A percentile compares a stretch with the other conserved stretches of the same genome.
Evolutionary conservation across 1,140 invertebrate genomes (phyloP).

Genomic region (Semibalanus balanoides): DNA sequence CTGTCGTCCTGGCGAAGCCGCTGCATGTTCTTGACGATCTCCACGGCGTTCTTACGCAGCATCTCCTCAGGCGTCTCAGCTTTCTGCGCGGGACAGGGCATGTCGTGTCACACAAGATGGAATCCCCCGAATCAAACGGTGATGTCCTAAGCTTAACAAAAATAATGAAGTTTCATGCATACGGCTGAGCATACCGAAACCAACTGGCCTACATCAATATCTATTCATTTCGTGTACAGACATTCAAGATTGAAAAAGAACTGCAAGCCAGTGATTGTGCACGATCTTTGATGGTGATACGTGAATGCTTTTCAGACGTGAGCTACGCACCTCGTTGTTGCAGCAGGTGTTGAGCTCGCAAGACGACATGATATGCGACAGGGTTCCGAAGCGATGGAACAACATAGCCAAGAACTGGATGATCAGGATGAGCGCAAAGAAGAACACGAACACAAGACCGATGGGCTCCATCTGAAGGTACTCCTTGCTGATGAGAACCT

Average conservation of each 20-base stretch:
- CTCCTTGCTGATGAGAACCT: conserved; percentile 55
- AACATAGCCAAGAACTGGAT: conserved; percentile 97
- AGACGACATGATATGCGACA: conserved; percentile 92
- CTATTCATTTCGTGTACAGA: too few relatives aligned
- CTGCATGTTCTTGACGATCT: conserved; percentile 83
- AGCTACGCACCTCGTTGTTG: conserved; percentile 17
- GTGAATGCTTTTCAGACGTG: too few relatives aligned
- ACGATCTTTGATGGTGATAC: too few relatives aligned
- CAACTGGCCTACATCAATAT: too few relatives aligned
- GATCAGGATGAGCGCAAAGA: conserved; percentile 88
- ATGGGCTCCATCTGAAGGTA: conserved; percentile 73
- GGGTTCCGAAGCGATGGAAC: conserved; percentile 95
- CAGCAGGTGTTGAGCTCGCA: conserved; percentile 76
- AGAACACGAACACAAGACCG: conserved; percentile 92
- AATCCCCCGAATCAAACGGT: too few relatives aligned
- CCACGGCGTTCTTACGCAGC: conserved; percentile 77
- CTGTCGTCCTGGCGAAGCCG: conserved; percentile 63
- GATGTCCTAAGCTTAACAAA: too few relatives aligned
- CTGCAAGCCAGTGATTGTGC: too few relatives aligned
- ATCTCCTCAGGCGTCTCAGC: conserved; percentile 46
- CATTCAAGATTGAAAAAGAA: too few relatives aligned
- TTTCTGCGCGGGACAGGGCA: not conserved
- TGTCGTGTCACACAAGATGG: too few relatives aligned
- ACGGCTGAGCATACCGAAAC: too few relatives aligned
- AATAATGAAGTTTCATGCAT: too few relatives aligned